Evolutionary conservation across 2,797 vertebrate genomes (phyloP), one percentile per base, ranked within the genome.

Genomic region (Propithecus deckenii): DNA sequence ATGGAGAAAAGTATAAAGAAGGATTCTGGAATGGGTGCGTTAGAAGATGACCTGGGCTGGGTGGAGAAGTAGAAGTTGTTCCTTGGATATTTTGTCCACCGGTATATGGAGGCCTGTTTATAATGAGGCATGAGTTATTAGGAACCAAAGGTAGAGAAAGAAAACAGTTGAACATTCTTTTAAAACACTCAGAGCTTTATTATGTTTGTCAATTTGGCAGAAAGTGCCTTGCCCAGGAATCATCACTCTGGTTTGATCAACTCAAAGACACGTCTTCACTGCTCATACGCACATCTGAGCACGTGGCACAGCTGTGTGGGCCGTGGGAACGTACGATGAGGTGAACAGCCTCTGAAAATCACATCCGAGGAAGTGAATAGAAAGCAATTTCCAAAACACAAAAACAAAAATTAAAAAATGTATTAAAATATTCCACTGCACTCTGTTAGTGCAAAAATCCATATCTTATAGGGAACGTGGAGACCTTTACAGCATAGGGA

Each of bases 221-320:
- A 94, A 91, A 98, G 93, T 96, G 94, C 95, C 95, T 61, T 94
- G 69, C 96, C 88, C 94, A 95, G 91, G 97, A 96, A 88, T 90
- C 9, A 91, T 93, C 48, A 11, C 89, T 97, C 97, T 92, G 80
- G 71, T 76, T 90, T 78, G 84, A 93, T 96, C 84, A 97, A 95
- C 93, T 93, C 97, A 88, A 95, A 97, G 59, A 86, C n/a, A 22
- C 15, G 20, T 69, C 23, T 22, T 71, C 8, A 7, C 17, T 25
- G 35, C n/a, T 65, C 25, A 57, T 22, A 28, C 8, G 3, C 48
- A 76, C 48, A 57, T 57, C 22, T 57, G 20, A 1, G 55, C 22
- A 57, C 55, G 9, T 3, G 22, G 55, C 55, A 10, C 17, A 75
- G 81, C 15, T 35, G 12, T 23, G 30, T 50, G 67, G 90, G 59